phyloP scores from a whole-genome alignment of 1,140 invertebrate genomes.

The Cherax quadricarinatus region DNA sequence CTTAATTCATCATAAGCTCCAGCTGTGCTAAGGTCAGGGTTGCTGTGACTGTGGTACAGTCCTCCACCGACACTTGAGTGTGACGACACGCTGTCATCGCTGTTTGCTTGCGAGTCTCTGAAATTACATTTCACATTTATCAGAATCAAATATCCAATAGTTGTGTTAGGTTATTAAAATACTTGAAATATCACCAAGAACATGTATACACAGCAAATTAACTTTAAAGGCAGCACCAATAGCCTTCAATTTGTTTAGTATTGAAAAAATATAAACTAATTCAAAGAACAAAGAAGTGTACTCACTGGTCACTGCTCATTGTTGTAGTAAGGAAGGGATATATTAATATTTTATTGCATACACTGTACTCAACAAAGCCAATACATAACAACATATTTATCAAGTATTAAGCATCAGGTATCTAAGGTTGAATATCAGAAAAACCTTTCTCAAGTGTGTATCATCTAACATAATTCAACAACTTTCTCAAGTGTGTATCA shows the following conservation, averaged over 20 bases:
- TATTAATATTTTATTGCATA: neutral
- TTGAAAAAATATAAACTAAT: neutral
- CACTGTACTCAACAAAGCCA: neutral
- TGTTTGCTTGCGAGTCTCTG: conserved; percentile 66
- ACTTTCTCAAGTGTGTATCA: neutral
- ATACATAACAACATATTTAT: neutral
- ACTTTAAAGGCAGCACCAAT: neutral
- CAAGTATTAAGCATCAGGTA: neutral
- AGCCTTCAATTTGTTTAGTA: neutral
- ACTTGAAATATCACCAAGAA: neutral
- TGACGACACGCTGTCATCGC: conserved; percentile 71
- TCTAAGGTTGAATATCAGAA: neutral
- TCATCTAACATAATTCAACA: too few species aligned
- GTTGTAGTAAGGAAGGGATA: neutral
- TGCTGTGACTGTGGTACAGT: conserved; percentile 87
- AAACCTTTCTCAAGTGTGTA: neutral
- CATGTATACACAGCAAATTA: neutral
- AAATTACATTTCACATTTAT: neutral
- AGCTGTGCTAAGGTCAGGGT: conserved; percentile 85
- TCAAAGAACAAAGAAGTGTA: too few species aligned
- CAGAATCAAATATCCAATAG: neutral
- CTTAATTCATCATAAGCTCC: conserved; percentile 80
- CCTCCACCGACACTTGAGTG: conserved; percentile 73
- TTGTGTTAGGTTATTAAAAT: neutral
- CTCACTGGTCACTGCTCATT: neutral